Conservation (phyloP, 2,797 vertebrate genomes). For the Sebastes variabilis region DNA sequence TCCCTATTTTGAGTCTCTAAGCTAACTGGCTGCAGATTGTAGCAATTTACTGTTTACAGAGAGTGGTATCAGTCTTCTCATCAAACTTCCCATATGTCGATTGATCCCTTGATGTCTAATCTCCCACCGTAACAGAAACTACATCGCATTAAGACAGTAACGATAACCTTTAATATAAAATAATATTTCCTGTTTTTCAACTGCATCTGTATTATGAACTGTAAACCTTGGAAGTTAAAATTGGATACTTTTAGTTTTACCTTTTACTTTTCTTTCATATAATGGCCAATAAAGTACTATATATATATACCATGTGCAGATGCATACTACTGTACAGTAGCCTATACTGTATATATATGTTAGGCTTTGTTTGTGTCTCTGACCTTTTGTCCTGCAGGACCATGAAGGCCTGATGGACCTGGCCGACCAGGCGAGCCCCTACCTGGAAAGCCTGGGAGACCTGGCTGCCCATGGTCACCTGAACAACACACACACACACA, state of each 20-base stretch:
- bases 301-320: not conserved
- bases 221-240: not conserved
- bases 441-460: slow-evolving; percentile 38
- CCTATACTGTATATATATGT: too few relatives aligned
- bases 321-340: not conserved
- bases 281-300: not conserved
- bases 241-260: not conserved
- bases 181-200: not conserved
- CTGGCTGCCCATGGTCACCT: slow-evolving; percentile 73
- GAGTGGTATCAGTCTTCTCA: not conserved
- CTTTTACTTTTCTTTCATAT: not conserved
- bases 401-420: slow-evolving; percentile 62
- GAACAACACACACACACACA: slow-evolving; percentile 16
- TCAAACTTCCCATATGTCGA: not conserved
- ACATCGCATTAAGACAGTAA: not conserved
- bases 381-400: slow-evolving; percentile 69
- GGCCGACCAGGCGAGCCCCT: slow-evolving; percentile 52
- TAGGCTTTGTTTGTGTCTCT: slow-evolving; percentile 1
- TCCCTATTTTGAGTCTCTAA: not conserved
- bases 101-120: not conserved
- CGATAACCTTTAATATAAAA: not conserved
- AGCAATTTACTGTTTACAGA: not conserved
- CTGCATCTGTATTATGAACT: not conserved
- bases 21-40: not conserved
- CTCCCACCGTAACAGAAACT: not conserved